These are phyloP conservation scores for Ptilorrhoa leucosticta DNA, from an alignment of 2,113 vertebrate genomes.

Conservation along the genomic window DNA sequence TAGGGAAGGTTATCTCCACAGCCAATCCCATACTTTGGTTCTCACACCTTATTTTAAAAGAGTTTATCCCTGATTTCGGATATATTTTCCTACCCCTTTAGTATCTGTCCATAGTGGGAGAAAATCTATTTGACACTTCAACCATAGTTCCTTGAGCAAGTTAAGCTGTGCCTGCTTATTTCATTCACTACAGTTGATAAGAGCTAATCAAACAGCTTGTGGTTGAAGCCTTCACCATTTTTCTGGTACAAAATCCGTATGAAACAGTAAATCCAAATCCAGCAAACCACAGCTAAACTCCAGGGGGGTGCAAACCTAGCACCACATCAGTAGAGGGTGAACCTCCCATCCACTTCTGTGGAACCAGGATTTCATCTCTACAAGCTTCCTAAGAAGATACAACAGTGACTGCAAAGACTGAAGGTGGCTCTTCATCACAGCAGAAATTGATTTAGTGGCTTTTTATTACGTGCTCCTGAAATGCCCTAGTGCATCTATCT, in stretches of 20 bases:
- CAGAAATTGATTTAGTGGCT: neutral
- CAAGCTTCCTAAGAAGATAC: neutral
- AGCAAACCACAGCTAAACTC: neutral
- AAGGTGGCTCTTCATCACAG: neutral
- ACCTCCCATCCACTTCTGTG: neutral
- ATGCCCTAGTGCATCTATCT: neutral
- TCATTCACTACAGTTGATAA: neutral
- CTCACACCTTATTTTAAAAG: neutral
- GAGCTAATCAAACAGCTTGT: neutral
- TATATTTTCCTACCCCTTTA: neutral
- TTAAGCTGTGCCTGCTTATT: neutral
- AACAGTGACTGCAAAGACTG: neutral
- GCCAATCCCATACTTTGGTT: neutral
- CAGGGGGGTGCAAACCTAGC: neutral
- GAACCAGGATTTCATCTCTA: neutral
- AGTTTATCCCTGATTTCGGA: neutral
- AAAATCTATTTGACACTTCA: neutral
- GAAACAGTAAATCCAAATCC: neutral
- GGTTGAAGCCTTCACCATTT: neutral
- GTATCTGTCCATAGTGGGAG: neutral
- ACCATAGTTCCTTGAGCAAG: fast-evolving
- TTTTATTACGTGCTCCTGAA: neutral
- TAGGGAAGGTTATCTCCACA: neutral
- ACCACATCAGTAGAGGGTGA: neutral
- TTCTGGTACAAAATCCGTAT: neutral